Base-by-base conservation (phyloP, 1,140 invertebrate species). In the Lepidurus apus region DNA sequence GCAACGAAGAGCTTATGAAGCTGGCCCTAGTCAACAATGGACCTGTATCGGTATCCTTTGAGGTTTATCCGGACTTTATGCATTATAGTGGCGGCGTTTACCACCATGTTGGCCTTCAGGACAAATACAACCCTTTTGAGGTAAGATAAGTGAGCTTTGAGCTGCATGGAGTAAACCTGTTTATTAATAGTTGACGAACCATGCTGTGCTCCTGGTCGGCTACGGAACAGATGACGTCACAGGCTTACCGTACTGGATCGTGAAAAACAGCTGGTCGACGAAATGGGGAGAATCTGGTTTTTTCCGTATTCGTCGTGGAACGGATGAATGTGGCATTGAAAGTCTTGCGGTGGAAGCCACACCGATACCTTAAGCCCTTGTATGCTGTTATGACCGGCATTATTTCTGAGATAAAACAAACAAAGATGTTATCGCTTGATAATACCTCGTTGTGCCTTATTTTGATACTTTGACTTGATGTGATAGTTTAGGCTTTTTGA, bases 241-340 rank as follows among this genome's bases (percentile, higher is more conserved):
- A 43, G 83, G 83, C 8, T 79, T 84, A 42, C 83, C 84, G 45
- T 87, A 83, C 81, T 87, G 87, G 87, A 84, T 86, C 74, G 82
- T 86, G 11, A 85, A 87, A 42, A 87, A 87, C 81, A 88, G 87
- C 73, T 90, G 89, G 89, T 88, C 88, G 10, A 80, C 81, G 7
- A 74, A 80, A 1, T 90, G 89, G 89, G 89, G 89, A 5, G 87
- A 89, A 79, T 79, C 85, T 4, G 89, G 89, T 1, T 86, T 82
- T 79, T 86, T 87, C 81, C 79, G 87, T 43, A 89, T 90, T 73
- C 82, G 84, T 73, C 83, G 88, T 76, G 88, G 89, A 21, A 84
- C 79, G 11, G 86, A 89, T 81, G 87, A 89, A 83, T 87, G 87
- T 78, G 83, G 82, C 17, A 85, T 87, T 75, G 85, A 85, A 78